phyloP scores from a whole-genome alignment of 2,888 invertebrate species.

The Coenonympha arcania region DNA sequence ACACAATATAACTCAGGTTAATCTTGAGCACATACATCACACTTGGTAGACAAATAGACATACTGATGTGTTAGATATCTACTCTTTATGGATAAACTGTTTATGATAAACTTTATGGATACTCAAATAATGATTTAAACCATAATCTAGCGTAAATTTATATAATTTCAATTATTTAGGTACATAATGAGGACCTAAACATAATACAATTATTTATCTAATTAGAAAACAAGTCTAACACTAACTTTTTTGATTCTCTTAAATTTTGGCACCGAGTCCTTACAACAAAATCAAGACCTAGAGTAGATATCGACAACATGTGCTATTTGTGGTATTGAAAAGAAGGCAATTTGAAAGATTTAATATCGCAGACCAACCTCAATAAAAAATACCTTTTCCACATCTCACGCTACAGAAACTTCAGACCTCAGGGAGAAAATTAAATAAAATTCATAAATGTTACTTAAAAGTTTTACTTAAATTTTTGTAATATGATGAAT shows the following conservation, averaged over 20 bases:
- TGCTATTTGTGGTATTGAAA: constrained; percentile 21
- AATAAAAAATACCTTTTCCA: constrained; percentile 14
- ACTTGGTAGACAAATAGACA: background rate
- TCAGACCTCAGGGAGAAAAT: constrained; percentile 61
- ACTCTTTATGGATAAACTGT: background rate
- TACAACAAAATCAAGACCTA: no score
- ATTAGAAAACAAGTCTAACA: no score
- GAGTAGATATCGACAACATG: constrained; percentile 3
- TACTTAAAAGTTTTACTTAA: constrained; percentile 73
- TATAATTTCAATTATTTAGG: no score
- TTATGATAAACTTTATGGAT: background rate
- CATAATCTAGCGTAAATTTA: background rate
- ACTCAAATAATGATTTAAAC: background rate
- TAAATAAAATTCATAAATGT: constrained; percentile 66
- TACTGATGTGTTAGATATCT: constrained; percentile 1
- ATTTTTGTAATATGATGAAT: constrained; percentile 66
- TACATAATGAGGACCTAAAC: no score
- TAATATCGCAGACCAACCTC: background rate
- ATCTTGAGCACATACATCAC: constrained; percentile 8
- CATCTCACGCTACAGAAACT: constrained; percentile 33
- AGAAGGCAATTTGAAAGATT: constrained; percentile 15
- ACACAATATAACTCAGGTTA: background rate
- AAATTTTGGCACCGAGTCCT: no score
- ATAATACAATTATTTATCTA: no score
- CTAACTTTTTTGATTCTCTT: no score